Evolutionary conservation across 1,140 invertebrate species (phyloP), one percentile per base, ranked within the genome.

Genomic region (Leptinotarsa texana): DNA sequence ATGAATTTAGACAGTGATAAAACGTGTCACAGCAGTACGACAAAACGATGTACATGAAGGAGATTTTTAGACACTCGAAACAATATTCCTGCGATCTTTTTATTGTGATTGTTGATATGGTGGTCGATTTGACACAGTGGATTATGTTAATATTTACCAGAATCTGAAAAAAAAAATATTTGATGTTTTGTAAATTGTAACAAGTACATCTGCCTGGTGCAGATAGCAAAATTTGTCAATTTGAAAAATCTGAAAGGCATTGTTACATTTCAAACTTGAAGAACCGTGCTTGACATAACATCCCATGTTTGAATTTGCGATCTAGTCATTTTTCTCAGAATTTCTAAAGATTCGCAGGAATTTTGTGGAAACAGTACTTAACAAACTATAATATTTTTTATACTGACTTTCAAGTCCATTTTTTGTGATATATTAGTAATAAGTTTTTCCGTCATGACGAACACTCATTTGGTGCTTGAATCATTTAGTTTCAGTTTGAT

Each of bases 1-100:
- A 61, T 71, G 51, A 71, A 78, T 33, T n/a, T 42, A 2, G 22
- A 63, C 15, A 63, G 67, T 78, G 71, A 76, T 47, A 71, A 77
- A 33, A 75, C 63, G 27, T 47, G 48, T n/a, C 24, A 73, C 21
- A 68, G 67, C 17, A 67, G 27, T 65, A 65, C 21, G 15, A 67
- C 65, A 3, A 67, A 67, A 13, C 24, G 42, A 27, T 33, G 65
- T 67, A 67, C 65, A n/a, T 67, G 51, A 57, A 57, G 51, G 51
- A 15, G 17, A 57, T 57, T 57, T 57, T 57, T 57, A 15, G 51
- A 18, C 1, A 18, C 15, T 57, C 3, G 3, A 57, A 18, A 57
- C 51, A 18, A 57, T 18, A 18, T 57, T 57, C 51, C 51, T 57
- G 51, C n/a, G 51, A 57, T 57, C 3, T 57, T 15, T 57, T 57